These are phyloP conservation scores for Branchellion lobata DNA, from an alignment of 2,888 invertebrate genomes.

Conservation along the genomic window DNA sequence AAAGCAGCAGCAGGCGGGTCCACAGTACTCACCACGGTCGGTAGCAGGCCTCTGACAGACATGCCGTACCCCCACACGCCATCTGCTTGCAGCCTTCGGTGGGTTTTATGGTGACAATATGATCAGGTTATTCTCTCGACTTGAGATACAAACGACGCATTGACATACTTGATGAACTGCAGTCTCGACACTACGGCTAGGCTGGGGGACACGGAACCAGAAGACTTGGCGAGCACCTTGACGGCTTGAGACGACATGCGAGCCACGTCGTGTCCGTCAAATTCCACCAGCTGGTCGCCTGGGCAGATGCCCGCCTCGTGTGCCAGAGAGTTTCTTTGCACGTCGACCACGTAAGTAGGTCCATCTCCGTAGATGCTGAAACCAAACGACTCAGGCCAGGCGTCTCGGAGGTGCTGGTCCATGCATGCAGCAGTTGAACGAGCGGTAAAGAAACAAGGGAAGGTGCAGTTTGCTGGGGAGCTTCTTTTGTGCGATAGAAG, in stretches of 20 bases:
- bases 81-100: constrained; percentile 52
- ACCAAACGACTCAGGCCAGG: constrained; percentile 60
- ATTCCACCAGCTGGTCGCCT: constrained; percentile 60
- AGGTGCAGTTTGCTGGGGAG: neutral
- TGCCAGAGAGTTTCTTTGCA: constrained; percentile 58
- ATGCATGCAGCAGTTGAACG: neutral
- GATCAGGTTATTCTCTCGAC: no score
- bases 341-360: constrained; percentile 58
- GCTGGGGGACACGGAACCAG: constrained; percentile 55
- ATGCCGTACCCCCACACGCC: constrained; percentile 57
- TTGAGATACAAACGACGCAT: no score
- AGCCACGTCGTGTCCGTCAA: constrained; percentile 59
- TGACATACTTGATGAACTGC: constrained; percentile 53
- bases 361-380: constrained; percentile 60
- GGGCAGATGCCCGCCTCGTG: constrained; percentile 56
- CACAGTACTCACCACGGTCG: constrained; percentile 56
- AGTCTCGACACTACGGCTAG: constrained; percentile 59
- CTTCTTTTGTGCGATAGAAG: neutral
- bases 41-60: constrained; percentile 54
- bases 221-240: constrained; percentile 55
- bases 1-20: constrained; percentile 58
- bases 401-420: neutral
- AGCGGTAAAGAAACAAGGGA: no score
- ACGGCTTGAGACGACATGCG: constrained; percentile 57
- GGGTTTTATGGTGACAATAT: no score